Conservation (phyloP, 2,113 vertebrate genomes). For the Toxotes chatareus region DNA sequence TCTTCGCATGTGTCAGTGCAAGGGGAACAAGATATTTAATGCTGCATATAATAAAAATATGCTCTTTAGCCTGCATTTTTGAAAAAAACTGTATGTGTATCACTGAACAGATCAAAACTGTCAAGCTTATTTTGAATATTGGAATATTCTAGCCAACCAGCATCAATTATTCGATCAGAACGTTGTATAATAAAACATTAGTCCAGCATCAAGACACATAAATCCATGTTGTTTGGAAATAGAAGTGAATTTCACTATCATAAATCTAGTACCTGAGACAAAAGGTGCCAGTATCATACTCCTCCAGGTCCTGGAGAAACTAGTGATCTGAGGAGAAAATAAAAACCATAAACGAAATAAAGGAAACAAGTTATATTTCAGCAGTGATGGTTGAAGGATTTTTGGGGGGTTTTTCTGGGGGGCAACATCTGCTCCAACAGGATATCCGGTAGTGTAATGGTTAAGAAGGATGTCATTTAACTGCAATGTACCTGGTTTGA, state of each 20-base stretch:
- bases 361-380: too few species aligned
- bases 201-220: neutral
- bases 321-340: constrained; percentile 74
- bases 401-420: too few species aligned
- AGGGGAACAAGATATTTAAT: neutral
- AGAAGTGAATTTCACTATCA: neutral
- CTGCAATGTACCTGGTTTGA: neutral
- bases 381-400: too few species aligned
- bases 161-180: neutral
- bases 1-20: neutral
- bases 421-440: neutral
- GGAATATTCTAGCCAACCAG: neutral
- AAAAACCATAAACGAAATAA: neutral
- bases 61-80: too few species aligned
- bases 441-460: neutral
- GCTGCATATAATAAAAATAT: too few species aligned
- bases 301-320: constrained; percentile 88
- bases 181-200: neutral
- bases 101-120: neutral
- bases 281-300: constrained; percentile 90
- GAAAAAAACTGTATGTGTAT: too few species aligned
- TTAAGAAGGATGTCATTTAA: neutral
- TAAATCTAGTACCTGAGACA: constrained; percentile 85
- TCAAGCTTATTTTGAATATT: neutral
- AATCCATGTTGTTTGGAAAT: neutral